phyloP scores from a whole-genome alignment of 2,888 invertebrate genomes.

The Mystacides longicornis region DNA sequence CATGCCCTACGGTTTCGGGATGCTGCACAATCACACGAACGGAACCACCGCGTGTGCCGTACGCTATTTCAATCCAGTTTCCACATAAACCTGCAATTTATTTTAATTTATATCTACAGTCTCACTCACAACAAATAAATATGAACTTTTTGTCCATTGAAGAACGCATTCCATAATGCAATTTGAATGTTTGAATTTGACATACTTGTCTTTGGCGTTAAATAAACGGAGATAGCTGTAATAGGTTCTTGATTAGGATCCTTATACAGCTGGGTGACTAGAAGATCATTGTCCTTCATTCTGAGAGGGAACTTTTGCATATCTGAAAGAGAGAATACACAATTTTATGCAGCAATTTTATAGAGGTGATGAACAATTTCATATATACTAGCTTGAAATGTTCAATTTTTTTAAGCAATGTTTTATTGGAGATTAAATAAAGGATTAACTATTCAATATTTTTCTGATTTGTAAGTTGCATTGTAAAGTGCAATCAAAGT shows the following conservation, averaged over 20 bases:
- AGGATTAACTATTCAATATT: too few relatives aligned
- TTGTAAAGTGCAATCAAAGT: too few relatives aligned
- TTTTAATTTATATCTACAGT: too few relatives aligned
- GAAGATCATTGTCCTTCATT: slow-evolving; percentile 98
- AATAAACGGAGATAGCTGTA: slow-evolving; percentile 95
- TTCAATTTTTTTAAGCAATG: too few relatives aligned
- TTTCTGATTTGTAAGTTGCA: too few relatives aligned
- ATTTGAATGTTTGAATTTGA: slow-evolving; percentile 26
- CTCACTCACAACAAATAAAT: too few relatives aligned
- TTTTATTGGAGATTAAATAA: too few relatives aligned
- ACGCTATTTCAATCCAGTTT: slow-evolving; percentile 99
- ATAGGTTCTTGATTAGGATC: slow-evolving; percentile 94
- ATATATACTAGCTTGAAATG: too few relatives aligned
- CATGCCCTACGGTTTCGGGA: slow-evolving; percentile 97
- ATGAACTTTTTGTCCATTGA: not conserved
- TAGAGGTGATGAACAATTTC: too few relatives aligned
- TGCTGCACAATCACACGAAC: slow-evolving; percentile 98
- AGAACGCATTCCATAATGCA: not conserved
- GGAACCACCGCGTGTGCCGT: slow-evolving; percentile 92
- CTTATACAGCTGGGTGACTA: slow-evolving; percentile 92
- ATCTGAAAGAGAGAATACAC: slow-evolving; percentile 51
- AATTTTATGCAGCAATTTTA: too few relatives aligned
- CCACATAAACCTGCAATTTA: slow-evolving; percentile 75
- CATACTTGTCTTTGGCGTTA: slow-evolving; percentile 98
- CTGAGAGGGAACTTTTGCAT: slow-evolving; percentile 99